Base-by-base conservation (phyloP, 2,888 invertebrate species). In the Disparrhopalites patrizii region DNA sequence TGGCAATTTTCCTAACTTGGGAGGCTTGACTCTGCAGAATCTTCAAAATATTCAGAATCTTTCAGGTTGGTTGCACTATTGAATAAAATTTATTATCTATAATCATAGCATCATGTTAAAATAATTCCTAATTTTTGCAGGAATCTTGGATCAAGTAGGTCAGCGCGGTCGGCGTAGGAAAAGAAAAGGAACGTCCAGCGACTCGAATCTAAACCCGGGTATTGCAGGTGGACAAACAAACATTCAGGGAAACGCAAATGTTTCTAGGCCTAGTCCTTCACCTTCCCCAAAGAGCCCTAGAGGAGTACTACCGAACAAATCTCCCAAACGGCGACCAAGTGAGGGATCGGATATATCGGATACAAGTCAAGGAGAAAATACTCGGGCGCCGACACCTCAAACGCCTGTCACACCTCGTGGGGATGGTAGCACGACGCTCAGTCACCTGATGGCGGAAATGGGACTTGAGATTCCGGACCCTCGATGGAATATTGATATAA, bases 401-500 rank as follows among this genome's bases (percentile, higher is more conserved):
- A 66, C 70, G 31, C 67, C 70, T 0, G 36, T 55, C 15, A 68
- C 60, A 7, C 58, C 65, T 13, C 13, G 57, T n/a, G 65, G 36
- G 2, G 56, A 54, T 38, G 47, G 47, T 18, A 43, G 58, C 18
- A 43, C 64, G 20, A 66, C 70, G 0, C 63, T 67, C 10, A 68
- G 63, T 28, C 40, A 67, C 20, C 40, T 72, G 3, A 66, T 72
- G 66, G 66, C 56, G 60, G 71, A 73, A 31, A 66, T 72, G 7
- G 73, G 73, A 36, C 51, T 74, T 47, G 75, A 73, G n/a, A 60
- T 68, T 7, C 61, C 68, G 0, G 66, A 68, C 56, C 66, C 70
- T 5, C 62, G 73, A 1, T 75, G 75, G 75, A 73, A 73, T 36
- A 73, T 75, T 56, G 75, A 75, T 31, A 72, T 73, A 4, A 75